Evolutionary conservation across 2,888 invertebrate species (phyloP), one percentile per base, ranked within the genome.

Genomic region (Sarcophaga caerulescens): DNA sequence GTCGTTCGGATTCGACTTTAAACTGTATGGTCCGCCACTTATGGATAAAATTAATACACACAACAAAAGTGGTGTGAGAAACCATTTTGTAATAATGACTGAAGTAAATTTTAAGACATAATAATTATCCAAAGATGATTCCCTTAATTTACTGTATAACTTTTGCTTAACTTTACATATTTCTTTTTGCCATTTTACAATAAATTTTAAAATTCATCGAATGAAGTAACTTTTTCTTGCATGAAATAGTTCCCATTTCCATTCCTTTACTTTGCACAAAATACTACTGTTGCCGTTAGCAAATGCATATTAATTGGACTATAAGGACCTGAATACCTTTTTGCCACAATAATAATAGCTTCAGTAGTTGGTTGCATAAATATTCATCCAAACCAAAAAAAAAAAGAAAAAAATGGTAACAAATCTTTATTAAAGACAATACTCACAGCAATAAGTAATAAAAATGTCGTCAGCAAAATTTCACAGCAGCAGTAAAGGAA

Each of bases 361-460:
- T 47, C 23, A 1, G 14, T 14, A 44, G 21, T 63, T 14, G 17
- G 45, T 35, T 25, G 19, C 10, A 25, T 25, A 25, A n/a, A 25
- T 47, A 21, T 47, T n/a, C 52, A 1, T n/a, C 19, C 4, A 11
- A 57, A 52, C 45, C n/a, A n/a, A n/a, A n/a, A n/a, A n/a, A n/a
- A 74, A 23, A 17, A 23, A 19, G 1, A 21, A 17, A 45, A 21
- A n/a, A 45, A 21, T 44, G 44, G 1, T 21, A 66, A 66, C 68
- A 76, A 76, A 68, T 68, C 66, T 59, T 68, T 59, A 59, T 66
- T 76, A 52, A n/a, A 59, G 59, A 44, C 57, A 44, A 59, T 17
- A 66, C 44, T 69, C 35, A 66, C 2, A 14, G 47, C 17, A 65
- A 25, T 35, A 35, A 35, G 35, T 35, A 35, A 6, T 35, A 25